Conservation (phyloP, 2,113 vertebrate genomes). For the Alethe castanea region DNA sequence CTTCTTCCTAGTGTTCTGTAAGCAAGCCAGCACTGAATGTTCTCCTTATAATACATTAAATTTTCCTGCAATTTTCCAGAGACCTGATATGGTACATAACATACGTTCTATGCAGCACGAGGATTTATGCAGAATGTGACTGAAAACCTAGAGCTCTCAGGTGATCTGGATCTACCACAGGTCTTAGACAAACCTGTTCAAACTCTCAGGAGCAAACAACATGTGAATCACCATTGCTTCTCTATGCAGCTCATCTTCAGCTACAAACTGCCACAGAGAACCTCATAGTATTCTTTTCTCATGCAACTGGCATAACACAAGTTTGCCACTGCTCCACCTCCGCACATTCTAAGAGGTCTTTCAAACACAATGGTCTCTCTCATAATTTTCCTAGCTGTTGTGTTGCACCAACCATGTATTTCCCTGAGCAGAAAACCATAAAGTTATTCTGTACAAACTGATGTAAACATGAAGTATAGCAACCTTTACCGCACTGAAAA, state of each 20-base stretch:
- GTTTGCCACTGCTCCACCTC: not conserved
- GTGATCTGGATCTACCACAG: not conserved
- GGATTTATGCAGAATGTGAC: not conserved
- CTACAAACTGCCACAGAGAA: not conserved
- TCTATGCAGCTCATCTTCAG: not conserved
- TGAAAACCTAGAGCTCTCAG: not conserved
- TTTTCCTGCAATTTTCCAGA: not conserved
- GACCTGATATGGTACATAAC: not conserved
- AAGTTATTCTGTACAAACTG: not conserved
- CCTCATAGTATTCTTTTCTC: not conserved
- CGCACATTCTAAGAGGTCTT: not conserved
- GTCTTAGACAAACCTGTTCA: not conserved
- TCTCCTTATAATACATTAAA: not conserved
- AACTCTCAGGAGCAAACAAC: not conserved
- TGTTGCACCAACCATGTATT: not conserved
- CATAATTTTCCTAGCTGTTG: not conserved
- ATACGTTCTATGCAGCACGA: not conserved
- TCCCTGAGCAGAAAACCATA: not conserved
- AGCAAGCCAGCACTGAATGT: not conserved
- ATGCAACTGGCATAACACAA: not conserved
- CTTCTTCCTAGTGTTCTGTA: not conserved
- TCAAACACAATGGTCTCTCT: not conserved
- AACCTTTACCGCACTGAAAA: not conserved
- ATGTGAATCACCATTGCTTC: not conserved
- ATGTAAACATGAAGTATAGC: not conserved